These are phyloP conservation scores for Watsonalla binaria DNA, from an alignment of 2,888 invertebrate species.

Conservation along the genomic window DNA sequence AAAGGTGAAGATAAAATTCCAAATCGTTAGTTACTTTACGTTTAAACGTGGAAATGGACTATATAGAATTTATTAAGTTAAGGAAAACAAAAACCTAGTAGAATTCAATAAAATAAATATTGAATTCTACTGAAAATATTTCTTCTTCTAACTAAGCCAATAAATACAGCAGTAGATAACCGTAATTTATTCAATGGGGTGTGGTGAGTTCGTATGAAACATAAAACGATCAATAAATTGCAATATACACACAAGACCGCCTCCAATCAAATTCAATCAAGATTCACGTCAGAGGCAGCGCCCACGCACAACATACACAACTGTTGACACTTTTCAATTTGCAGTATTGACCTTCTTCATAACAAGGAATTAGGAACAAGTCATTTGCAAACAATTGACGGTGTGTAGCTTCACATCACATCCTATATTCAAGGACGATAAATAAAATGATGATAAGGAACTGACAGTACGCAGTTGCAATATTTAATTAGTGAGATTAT, in stretches of 20 bases:
- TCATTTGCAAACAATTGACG: neutral
- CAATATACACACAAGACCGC: slow-evolving; percentile 33
- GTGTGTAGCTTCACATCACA: neutral
- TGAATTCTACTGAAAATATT: too few species aligned
- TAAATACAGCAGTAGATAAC: neutral
- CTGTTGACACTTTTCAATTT: slow-evolving; percentile 31
- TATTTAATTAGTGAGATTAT: neutral
- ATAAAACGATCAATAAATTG: slow-evolving; percentile 30
- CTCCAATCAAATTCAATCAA: slow-evolving; percentile 49
- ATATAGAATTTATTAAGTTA: too few species aligned
- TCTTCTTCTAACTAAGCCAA: too few species aligned
- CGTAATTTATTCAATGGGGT: slow-evolving; percentile 19
- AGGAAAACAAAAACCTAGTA: too few species aligned
- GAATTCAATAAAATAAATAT: too few species aligned
- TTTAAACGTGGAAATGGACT: neutral
- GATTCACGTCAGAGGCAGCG: slow-evolving; percentile 21
- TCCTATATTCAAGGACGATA: neutral
- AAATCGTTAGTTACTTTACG: too few species aligned
- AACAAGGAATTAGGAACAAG: neutral
- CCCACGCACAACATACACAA: slow-evolving; percentile 17
- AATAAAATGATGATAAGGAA: neutral
- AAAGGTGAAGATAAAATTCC: neutral
- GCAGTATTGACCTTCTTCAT: slow-evolving; percentile 18
- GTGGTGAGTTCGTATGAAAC: slow-evolving; percentile 22
- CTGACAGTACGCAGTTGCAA: neutral